Evolutionary conservation across 2,113 vertebrate species (phyloP).

Genomic region (Halcyon senegalensis): DNA sequence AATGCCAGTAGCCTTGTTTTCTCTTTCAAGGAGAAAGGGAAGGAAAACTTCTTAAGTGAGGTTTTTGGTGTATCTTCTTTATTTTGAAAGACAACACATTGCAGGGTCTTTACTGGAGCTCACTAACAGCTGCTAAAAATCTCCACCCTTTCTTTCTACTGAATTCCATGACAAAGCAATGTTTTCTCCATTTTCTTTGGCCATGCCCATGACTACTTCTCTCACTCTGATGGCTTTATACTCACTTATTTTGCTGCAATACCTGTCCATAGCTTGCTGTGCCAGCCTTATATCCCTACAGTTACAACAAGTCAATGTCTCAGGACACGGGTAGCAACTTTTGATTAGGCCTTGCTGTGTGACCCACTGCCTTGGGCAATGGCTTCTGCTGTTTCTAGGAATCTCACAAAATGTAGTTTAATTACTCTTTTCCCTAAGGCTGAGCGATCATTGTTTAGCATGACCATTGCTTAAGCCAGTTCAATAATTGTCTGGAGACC

Average conservation of each 20-base stretch:
- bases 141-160: background rate
- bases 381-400: background rate
- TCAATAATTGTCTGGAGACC: conserved; percentile 53
- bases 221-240: background rate
- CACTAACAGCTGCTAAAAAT: background rate
- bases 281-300: background rate
- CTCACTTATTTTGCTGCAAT: background rate
- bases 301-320: background rate
- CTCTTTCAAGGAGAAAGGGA: background rate
- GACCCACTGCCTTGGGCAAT: background rate
- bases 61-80: background rate
- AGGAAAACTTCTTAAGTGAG: background rate
- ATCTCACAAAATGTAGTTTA: background rate
- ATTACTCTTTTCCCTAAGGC: conserved; percentile 7
- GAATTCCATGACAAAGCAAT: background rate
- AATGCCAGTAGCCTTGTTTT: background rate
- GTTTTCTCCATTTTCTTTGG: background rate
- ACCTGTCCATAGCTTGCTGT: background rate
- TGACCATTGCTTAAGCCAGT: conserved; percentile 17
- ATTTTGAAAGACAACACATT: background rate
- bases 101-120: background rate
- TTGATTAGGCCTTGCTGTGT: background rate
- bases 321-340: background rate
- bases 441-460: background rate
- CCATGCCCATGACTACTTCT: background rate